Conservation (phyloP, 2,888 invertebrate species). For the Masnerella sp. region DNA sequence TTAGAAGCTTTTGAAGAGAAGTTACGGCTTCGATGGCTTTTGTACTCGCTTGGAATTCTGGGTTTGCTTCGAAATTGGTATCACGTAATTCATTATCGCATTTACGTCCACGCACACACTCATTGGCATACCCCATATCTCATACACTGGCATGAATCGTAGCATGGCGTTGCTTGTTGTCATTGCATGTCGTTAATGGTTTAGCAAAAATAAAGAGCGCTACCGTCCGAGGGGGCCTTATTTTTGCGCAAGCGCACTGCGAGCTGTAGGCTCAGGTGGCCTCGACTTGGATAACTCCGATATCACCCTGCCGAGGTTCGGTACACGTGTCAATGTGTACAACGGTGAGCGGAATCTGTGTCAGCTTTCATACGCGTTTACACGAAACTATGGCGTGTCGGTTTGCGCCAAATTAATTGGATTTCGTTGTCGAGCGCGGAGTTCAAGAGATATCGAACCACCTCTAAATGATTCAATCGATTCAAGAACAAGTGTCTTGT, state of each 20-base stretch:
- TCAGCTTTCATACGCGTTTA: constrained; percentile 1
- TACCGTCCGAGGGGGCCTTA: constrained; percentile 16
- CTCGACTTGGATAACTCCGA: constrained; percentile 24
- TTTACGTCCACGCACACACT: constrained; percentile 40
- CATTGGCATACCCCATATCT: constrained; percentile 55
- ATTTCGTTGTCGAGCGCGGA: constrained; percentile 8
- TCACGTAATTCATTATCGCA: constrained; percentile 55
- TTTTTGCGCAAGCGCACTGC: constrained; percentile 64
- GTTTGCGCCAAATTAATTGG: constrained; percentile 20
- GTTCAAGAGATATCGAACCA: background rate
- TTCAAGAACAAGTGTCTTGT: background rate
- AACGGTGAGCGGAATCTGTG: constrained; percentile 8
- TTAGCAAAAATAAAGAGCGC: constrained; percentile 30
- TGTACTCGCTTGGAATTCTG: constrained; percentile 49
- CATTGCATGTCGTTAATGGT: constrained; percentile 39
- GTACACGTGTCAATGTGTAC: constrained; percentile 62
- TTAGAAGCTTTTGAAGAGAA: constrained; percentile 25
- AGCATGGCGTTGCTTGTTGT: constrained; percentile 67
- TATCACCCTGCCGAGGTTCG: constrained; percentile 65
- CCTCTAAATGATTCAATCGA: background rate
- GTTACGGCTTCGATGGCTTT: constrained; percentile 36
- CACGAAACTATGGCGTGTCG: constrained; percentile 3
- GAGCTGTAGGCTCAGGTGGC: constrained; percentile 72
- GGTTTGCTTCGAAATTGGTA: constrained; percentile 47
- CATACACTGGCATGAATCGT: constrained; percentile 65